Base-by-base conservation (phyloP, 35 echinoderm and acorn worm species). In the Amphiura filiformis region DNA sequence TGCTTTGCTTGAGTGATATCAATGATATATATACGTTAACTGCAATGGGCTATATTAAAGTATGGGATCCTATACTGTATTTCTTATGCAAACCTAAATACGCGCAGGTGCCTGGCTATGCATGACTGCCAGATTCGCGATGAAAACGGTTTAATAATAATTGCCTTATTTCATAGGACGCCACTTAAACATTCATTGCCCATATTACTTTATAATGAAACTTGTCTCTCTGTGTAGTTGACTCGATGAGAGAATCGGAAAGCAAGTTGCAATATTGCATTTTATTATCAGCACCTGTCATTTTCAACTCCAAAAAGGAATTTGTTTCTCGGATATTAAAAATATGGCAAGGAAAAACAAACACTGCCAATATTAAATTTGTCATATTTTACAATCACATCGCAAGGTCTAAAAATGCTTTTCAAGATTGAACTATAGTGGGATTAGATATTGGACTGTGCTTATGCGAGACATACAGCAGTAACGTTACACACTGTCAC, bases 251-350 rank as follows among this genome's bases (percentile, higher is more conserved):
- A 9, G 41, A 47, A 47, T 47, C 41, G 61, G 28, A 70, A 70
- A 26, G 28, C 61, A 70, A 70, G 7, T 70, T 26, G 61, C 28
- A 70, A 70, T 70, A 70, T 47, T 47, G 41, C 41, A 17, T 17
- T 47, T 9, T n/a, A 70, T 30, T 13, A 30, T 70, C 61, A 13
- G 61, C 61, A 70, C 7, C 28, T 70, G 61, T 70, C 61, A 70
- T 70, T 30, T 20, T 70, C 7, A n/a, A 26, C 61, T 70, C 11
- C 15, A 30, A 70, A 70, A 70, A 70, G 7, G 28, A 18, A 18
- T 15, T 70, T 70, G 17, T 70, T 70, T 70, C 61, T 70, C 61
- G 61, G 61, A 26, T 70, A 70, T 70, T 52, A 70, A 70, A 70
- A 70, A 70, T 70, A 70, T 70, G 7, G 26, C 61, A 70, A 70